Evolutionary conservation across 2,888 invertebrate species (phyloP), one percentile per base, ranked within the genome.

Genomic region (Leucania comma): DNA sequence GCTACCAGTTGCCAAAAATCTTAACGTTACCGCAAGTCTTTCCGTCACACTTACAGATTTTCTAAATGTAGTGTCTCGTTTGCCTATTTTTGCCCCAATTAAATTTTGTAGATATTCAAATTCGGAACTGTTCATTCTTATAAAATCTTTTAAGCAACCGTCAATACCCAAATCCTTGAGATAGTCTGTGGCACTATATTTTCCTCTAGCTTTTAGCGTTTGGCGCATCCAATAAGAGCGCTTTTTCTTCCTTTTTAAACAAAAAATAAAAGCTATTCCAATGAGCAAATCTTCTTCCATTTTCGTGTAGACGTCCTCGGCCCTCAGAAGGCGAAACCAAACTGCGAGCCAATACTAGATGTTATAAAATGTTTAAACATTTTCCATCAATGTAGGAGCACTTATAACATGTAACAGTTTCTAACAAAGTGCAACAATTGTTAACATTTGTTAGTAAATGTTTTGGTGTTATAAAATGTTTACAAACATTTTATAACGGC

Each of bases 1-100:
- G 78, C 78, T 76, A 75, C 85, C 85, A 73, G 75, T 82, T 80
- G 83, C 83, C 68, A 84, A 80, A 83, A 64, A 64, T 64, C 82
- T 80, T 80, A 84, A 80, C 59, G 73, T 81, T 70, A 83, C 73
- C 50, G 77, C 81, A 68, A 84, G 68, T 77, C 69, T 82, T 76
- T 81, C 76, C 70, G 69, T 67, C 60, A 67, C 53, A 67, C 67
- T 67, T 67, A 60, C 60, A 67, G 51, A 67, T 67, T 67, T 67
- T 67, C 60, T 60, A 60, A 67, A 67, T 14, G 3, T 56, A 56
- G 64, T 56, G 54, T 64, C 64, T 42, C 42, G 56, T 62, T 68
- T 68, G 54, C 63, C 63, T 68, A 63, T 56, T 63, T 63, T 56
- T 50, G 48, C 22, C 62, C 64, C 69, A 69, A 69, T 32, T 69